Evolutionary conservation across 2,888 invertebrate species (phyloP), one percentile per base, ranked within the genome.

Genomic region (Zelleria hepariella): DNA sequence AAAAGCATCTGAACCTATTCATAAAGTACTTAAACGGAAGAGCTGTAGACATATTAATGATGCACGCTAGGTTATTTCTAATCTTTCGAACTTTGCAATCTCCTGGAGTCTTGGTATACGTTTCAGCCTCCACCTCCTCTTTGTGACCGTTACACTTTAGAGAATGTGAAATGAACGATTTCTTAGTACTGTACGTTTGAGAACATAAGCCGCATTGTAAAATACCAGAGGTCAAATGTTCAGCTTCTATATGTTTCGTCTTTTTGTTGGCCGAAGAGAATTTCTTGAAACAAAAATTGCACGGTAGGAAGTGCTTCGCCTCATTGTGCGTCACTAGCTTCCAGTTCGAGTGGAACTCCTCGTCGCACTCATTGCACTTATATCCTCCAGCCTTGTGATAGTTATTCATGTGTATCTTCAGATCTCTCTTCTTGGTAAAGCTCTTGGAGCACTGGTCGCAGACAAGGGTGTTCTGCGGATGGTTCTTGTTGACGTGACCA

Each of bases 1-100:
- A 87, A 59, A 86, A 87, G 63, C 86, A 87, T 25, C 81, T 65
- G 57, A 86, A 83, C 58, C 73, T 75, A 60, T 75, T 79, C 70
- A 79, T 73, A 62, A 68, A 70, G 59, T 68, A 74, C n/a, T 73
- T 73, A 25, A 78, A 78, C 1, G 76, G 78, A 21, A 75, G 57
- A 0, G 70, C 74, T 1, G 72, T 76, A 0, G 70, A 68, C 66
- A 69, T 69, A 54, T 70, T 71, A 0, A 73, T 54, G 74, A 86
- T 72, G 24, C 72, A 75, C 0, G 80, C 77, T 20, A 86, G 70
- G 55, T 75, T 75, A 23, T 66, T 71, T 27, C 82, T 69, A 26
- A 82, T 71, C 60, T 75, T 72, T 64, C 74, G 77, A 10, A 59
- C 49, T 26, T 57, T 58, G 48, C 56, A 58, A 27, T 32, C 10